phyloP scores from a whole-genome alignment of 2,113 vertebrate species.

The Actenoides lindsayi region DNA sequence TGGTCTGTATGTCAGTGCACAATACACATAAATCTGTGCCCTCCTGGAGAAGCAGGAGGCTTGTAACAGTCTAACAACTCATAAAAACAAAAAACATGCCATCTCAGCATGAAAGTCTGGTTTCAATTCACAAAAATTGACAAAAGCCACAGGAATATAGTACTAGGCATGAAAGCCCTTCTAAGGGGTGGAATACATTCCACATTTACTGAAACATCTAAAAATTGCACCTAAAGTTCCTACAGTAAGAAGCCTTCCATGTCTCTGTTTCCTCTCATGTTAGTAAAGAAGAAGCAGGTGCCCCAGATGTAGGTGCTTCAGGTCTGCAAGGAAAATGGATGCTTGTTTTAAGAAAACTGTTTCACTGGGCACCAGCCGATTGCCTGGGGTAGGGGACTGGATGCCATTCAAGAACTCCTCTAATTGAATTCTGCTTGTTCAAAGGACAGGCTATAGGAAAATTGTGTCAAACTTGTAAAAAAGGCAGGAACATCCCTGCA shows the following conservation, averaged over 20 bases:
- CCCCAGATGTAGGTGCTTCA: neutral
- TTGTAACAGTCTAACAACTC: conserved; percentile 13
- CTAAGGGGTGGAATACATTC: neutral
- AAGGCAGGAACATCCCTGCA: neutral
- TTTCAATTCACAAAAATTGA: conserved; percentile 47
- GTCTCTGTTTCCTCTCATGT: neutral
- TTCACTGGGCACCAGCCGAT: fast-evolving
- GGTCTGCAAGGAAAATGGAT: neutral
- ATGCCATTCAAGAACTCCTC: neutral
- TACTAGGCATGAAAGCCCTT: neutral
- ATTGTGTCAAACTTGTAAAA: neutral
- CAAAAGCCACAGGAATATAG: conserved; percentile 24
- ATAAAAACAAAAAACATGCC: neutral
- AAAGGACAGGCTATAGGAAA: neutral
- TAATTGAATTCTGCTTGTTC: conserved; percentile 18
- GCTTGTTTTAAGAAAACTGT: neutral
- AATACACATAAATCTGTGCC: neutral
- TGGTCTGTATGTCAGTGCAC: neutral
- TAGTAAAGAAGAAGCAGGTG: neutral
- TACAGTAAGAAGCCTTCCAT: neutral
- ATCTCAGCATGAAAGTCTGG: neutral
- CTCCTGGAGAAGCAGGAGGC: neutral
- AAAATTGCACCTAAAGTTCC: conserved; percentile 2
- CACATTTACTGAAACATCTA: neutral
- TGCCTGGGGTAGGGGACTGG: neutral